Percentiles rank a stretch among this genome's conserved stretches.
phyloP scores from a whole-genome alignment of 2,797 vertebrate species.

The Acrossocheilus fasciatus region DNA sequence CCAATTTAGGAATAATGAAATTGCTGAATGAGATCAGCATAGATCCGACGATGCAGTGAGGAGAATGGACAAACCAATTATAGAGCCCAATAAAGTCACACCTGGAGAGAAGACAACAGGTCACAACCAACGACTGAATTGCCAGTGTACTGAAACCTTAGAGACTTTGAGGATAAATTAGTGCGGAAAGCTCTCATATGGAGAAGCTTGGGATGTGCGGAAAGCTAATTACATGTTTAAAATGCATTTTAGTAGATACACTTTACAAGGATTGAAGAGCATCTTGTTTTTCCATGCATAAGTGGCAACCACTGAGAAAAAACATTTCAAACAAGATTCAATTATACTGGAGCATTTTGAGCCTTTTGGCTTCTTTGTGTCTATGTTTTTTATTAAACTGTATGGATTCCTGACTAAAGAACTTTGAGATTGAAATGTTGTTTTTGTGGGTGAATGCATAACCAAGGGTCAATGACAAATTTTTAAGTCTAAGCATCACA shows the following conservation, averaged over 20 bases:
- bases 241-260: background rate
- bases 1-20: constrained; percentile 44
- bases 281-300: background rate
- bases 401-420: background rate
- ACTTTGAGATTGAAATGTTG: no score
- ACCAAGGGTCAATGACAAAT: no score
- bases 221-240: constrained; percentile 3
- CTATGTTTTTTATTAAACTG: background rate
- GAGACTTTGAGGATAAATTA: background rate
- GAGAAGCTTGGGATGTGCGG: background rate
- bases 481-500: background rate
- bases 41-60: background rate
- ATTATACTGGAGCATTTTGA: background rate
- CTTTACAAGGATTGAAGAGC: background rate
- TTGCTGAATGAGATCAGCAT: constrained; percentile 34
- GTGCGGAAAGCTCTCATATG: background rate
- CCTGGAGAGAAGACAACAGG: background rate
- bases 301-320: constrained; percentile 9
- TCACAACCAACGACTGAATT: background rate
- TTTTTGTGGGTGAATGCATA: background rate
- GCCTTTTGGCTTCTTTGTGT: background rate
- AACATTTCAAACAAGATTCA: background rate
- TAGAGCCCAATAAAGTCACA: background rate
- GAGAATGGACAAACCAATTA: constrained; percentile 26
- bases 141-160: background rate